These are phyloP conservation scores for Drosophila demipolita DNA, from an alignment of 2,888 invertebrate genomes.

Conservation along the genomic window DNA sequence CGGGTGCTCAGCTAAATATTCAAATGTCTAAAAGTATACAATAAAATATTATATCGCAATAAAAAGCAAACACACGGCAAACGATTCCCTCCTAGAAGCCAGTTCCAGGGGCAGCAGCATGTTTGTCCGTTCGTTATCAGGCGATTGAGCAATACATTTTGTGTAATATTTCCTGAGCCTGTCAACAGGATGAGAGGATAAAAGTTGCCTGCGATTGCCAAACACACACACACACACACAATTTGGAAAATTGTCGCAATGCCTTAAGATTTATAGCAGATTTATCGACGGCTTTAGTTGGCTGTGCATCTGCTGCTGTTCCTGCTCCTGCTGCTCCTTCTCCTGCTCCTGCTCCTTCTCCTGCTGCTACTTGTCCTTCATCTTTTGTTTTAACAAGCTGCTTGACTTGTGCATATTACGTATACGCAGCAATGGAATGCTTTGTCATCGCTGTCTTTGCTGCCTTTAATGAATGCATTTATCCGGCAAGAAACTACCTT, in stretches of 20 bases:
- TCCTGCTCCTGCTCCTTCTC: constrained; percentile 19
- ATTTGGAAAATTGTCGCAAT: constrained; percentile 51
- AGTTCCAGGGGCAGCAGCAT: neutral
- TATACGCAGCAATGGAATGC: constrained; percentile 21
- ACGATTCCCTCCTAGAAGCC: constrained; percentile 10
- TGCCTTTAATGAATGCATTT: constrained; percentile 6
- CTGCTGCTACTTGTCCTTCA: neutral
- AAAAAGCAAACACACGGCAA: constrained; percentile 68
- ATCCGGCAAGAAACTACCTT: constrained; percentile 6
- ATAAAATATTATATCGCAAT: constrained; percentile 80
- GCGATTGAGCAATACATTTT: constrained; percentile 74
- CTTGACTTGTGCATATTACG: constrained; percentile 44
- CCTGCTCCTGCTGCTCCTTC: neutral
- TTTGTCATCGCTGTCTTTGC: constrained; percentile 1
- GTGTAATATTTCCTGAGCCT: constrained; percentile 61
- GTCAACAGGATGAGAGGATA: constrained; percentile 46
- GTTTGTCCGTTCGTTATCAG: constrained; percentile 48
- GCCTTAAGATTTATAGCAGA: constrained; percentile 72
- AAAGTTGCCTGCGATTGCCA: constrained; percentile 32
- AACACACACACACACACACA: constrained; percentile 9
- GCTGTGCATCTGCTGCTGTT: constrained; percentile 50
- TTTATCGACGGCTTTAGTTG: constrained; percentile 67
- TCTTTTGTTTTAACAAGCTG: constrained; percentile 46
- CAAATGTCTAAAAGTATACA: constrained; percentile 76
- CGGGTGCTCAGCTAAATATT: constrained; percentile 59